A percentile compares a stretch with the other conserved stretches of the same genome.
Evolutionary conservation across 1,140 invertebrate genomes (phyloP).

Genomic region (Parapsyche elsis): DNA sequence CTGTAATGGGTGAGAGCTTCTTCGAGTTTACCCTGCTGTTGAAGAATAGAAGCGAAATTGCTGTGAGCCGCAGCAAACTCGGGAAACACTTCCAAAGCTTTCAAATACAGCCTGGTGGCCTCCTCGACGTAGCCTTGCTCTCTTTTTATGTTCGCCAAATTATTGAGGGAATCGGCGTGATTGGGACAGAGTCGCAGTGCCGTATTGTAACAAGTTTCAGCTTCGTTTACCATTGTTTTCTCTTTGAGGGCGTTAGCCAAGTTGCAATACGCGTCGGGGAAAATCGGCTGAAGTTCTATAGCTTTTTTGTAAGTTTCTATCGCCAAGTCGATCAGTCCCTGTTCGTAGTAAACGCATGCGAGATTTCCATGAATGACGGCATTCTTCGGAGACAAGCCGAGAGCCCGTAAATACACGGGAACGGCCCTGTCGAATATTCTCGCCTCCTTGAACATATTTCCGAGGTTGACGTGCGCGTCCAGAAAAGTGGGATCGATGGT

Average conservation of each 20-base stretch:
- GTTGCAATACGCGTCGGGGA: constrained; percentile 99
- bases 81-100: constrained; percentile 93
- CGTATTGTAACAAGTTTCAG: constrained; percentile 98
- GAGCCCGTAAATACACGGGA: constrained; percentile 95
- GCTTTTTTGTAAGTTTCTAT: constrained; percentile 98
- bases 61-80: constrained; percentile 99
- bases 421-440: constrained; percentile 84
- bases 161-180: constrained; percentile 98
- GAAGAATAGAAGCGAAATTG: constrained; percentile 97
- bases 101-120: constrained; percentile 93
- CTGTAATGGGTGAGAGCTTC: constrained; percentile 99
- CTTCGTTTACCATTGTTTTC: constrained; percentile 94
- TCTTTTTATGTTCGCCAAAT: constrained; percentile 92
- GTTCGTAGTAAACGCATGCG: constrained; percentile 99
- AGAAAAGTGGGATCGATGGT: constrained; percentile 36
- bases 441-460: constrained; percentile 39
- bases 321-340: constrained; percentile 97
- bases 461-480: constrained; percentile 42
- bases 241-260: constrained; percentile 99
- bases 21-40: constrained; percentile 96
- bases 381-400: constrained; percentile 97
- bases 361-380: constrained; percentile 98
- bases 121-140: constrained; percentile 96
- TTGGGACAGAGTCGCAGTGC: constrained; percentile 93
- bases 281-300: constrained; percentile 98